Evolutionary conservation across 2,888 invertebrate genomes (phyloP), one percentile per base, ranked within the genome.

Genomic region (Eristalinus aeneus): DNA sequence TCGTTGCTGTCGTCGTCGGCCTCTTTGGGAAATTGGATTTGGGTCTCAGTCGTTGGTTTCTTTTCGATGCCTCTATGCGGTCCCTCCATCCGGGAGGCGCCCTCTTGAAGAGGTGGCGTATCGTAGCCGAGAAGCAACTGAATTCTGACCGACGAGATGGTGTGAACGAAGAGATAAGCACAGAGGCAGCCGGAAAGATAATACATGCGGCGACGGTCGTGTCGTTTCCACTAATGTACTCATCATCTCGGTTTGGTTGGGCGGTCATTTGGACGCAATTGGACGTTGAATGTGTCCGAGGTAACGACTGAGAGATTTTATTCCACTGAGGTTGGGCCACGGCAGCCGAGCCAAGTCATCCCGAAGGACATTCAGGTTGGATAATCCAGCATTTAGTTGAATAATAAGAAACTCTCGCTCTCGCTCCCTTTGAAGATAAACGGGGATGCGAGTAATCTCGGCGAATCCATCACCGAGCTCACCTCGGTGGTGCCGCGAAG

Each of bases 311-410:
- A 4, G 67, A 23, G 46, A 75, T 58, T 67, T 67, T 53, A 27
- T 32, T 78, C 27, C n/a, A n/a, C n/a, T 46, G 39, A n/a, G 39
- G n/a, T 46, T 16, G n/a, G 16, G 46, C 46, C n/a, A 16, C 8
- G 16, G 16, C n/a, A 8, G 46, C 31, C 58, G 27, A 27, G 46
- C 31, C 58, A 34, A 27, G 54, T 67, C 61, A 65, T 72, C 27
- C 79, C 60, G 53, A 67, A 73, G 72, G 79, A 65, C 20, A 53
- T 72, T 6, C 31, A 20, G 53, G 34, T 65, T 34, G 72, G 71
- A 53, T 72, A 72, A 73, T 79, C 72, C 54, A 22, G 34, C 65
- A 73, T 72, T 72, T 79, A 73, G 72, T 72, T 73, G 79, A 73
- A 67, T 79, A 79, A 78, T 79, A 72, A 72, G 36, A 39, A 56